These are phyloP conservation scores for Miltochrista miniata DNA, from an alignment of 2,888 invertebrate genomes.

Conservation along the genomic window DNA sequence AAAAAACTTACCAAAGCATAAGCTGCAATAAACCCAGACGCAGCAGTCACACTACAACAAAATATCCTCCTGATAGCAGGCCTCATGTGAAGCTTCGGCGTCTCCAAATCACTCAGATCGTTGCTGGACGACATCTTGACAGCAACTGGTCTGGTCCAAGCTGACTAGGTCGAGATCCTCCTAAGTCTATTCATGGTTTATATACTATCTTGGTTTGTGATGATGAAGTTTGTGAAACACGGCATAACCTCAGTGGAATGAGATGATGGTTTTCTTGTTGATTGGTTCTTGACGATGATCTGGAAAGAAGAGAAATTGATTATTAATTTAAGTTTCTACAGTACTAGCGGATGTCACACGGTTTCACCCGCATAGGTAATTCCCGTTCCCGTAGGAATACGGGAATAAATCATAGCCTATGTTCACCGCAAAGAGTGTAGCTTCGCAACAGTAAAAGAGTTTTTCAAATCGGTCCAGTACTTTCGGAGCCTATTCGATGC, in stretches of 20 bases:
- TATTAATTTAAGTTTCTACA: neutral
- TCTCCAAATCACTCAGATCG: conserved; percentile 64
- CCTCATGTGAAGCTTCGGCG: conserved; percentile 69
- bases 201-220: neutral
- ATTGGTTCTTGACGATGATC: conserved; percentile 10
- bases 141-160: neutral
- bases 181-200: conserved; percentile 10
- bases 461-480: no score
- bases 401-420: no score
- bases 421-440: no score
- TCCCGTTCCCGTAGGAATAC: no score
- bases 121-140: conserved; percentile 68
- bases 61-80: conserved; percentile 76
- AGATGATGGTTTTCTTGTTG: conserved; percentile 49
- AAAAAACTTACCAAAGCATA: conserved; percentile 66
- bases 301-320: conserved; percentile 12
- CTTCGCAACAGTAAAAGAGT: no score
- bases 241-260: conserved; percentile 58
- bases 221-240: conserved; percentile 38
- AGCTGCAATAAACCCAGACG: conserved; percentile 78
- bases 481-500: no score
- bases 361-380: no score
- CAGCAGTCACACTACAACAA: conserved; percentile 80
- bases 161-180: neutral
- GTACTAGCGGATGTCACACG: neutral